phyloP scores from a whole-genome alignment of 2,797 vertebrate species.

The Myotis findleyi region DNA sequence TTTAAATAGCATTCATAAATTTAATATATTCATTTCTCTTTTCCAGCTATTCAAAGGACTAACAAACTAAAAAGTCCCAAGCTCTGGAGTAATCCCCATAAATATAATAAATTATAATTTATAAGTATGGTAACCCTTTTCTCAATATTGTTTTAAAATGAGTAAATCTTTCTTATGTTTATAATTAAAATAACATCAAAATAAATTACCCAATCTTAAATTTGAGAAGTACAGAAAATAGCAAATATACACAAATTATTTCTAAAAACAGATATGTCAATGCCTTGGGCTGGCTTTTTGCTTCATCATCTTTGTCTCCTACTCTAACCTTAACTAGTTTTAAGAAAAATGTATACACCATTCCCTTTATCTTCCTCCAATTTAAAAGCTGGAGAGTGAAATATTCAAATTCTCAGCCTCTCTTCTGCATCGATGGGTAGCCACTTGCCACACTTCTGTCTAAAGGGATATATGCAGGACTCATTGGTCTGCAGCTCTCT shows the following conservation, averaged over 20 bases:
- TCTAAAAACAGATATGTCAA: background rate
- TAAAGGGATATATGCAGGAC: background rate
- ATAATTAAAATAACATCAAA: background rate
- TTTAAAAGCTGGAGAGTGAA: background rate
- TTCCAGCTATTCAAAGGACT: background rate
- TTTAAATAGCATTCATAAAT: conserved; percentile 17
- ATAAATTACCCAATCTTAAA: background rate
- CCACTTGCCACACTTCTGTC: background rate
- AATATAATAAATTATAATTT: background rate
- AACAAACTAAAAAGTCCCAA: background rate
- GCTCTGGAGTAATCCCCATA: background rate
- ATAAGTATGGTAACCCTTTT: background rate
- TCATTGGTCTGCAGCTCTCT: background rate
- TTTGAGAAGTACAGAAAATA: background rate
- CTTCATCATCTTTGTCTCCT: background rate
- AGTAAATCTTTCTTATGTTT: conserved; percentile 6
- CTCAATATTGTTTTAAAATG: background rate
- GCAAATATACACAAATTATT: background rate
- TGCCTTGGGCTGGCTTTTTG: background rate
- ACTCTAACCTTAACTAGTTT: background rate
- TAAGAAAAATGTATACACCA: too few relatives aligned
- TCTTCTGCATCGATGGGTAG: background rate
- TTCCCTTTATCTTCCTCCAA: background rate
- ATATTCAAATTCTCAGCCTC: background rate
- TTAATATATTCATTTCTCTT: background rate